Evolutionary conservation across 2,797 vertebrate species (phyloP).

Genomic region (Oreonectes daqikongensis): DNA sequence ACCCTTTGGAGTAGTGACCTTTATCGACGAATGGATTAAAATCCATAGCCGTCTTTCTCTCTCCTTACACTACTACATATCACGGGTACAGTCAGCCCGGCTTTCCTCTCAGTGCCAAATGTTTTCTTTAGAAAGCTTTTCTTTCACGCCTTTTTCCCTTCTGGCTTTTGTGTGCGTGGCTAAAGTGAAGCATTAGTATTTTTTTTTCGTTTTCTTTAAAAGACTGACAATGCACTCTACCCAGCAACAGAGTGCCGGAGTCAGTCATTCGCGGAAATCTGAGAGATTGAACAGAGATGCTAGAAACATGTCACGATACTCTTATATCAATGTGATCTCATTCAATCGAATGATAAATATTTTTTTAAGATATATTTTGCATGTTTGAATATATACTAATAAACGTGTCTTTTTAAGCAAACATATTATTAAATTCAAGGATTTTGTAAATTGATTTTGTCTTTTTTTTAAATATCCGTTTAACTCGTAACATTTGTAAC

Average conservation of each 20-base stretch:
- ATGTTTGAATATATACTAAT: not conserved
- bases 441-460: not conserved
- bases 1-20: slow-evolving; percentile 78
- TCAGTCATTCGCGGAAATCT: slow-evolving; percentile 2
- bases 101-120: slow-evolving; percentile 53
- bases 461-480: not conserved
- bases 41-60: slow-evolving; percentile 70
- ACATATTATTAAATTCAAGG: no score
- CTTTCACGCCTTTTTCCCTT: slow-evolving; percentile 26
- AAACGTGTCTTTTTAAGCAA: no score
- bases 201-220: slow-evolving; percentile 40
- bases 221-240: slow-evolving; percentile 32
- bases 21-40: slow-evolving; percentile 81
- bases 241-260: slow-evolving; percentile 1
- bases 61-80: slow-evolving; percentile 68
- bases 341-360: no score
- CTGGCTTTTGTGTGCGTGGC: slow-evolving; percentile 54
- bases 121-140: slow-evolving; percentile 52
- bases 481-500: no score
- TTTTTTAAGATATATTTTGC: not conserved
- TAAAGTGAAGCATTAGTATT: slow-evolving; percentile 57
- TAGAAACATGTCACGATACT: not conserved
- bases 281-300: slow-evolving; percentile 24
- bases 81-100: slow-evolving; percentile 75
- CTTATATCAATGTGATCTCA: not conserved